Evolutionary conservation across 2,113 vertebrate species (phyloP).

Genomic region (Speoplatyrhinus poulsoni): DNA sequence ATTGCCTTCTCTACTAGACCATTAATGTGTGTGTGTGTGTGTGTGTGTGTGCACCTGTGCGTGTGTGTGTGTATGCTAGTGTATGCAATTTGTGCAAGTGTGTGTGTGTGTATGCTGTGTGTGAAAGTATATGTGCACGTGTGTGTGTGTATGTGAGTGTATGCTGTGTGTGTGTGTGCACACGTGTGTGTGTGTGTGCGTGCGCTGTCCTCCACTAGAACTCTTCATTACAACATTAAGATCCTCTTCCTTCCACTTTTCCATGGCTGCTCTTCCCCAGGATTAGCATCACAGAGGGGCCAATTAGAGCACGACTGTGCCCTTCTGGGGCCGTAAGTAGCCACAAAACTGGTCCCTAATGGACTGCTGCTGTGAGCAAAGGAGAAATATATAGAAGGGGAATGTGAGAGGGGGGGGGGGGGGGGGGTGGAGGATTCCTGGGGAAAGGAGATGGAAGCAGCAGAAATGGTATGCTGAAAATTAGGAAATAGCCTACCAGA

Average conservation of each 20-base stretch:
- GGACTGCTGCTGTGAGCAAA: conserved; percentile 30
- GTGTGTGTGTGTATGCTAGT: too few relatives aligned
- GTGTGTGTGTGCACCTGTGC: neutral
- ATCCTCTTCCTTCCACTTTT: conserved; percentile 17
- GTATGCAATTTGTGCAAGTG: too few relatives aligned
- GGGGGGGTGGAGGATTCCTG: neutral
- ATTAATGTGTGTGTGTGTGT: conserved; percentile 41
- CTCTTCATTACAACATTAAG: conserved; percentile 30
- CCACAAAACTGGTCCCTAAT: conserved; percentile 39
- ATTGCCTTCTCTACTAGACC: conserved; percentile 20
- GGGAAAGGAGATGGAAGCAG: conserved; percentile 15
- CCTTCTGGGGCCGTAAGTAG: conserved; percentile 50
- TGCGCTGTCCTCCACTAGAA: conserved; percentile 12
- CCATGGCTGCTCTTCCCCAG: conserved; percentile 21
- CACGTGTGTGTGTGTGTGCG: too few relatives aligned
- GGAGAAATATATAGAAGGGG: neutral
- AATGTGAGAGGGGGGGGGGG: conserved; percentile 4
- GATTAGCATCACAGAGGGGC: conserved; percentile 45
- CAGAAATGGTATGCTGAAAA: too few relatives aligned
- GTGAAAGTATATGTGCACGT: neutral
- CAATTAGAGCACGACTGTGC: conserved; percentile 46
- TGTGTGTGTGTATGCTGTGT: conserved; percentile 15
- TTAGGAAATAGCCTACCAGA: too few relatives aligned
- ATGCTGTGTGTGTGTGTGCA: too few relatives aligned
- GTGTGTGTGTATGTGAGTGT: too few relatives aligned